Base-by-base conservation (phyloP, 2,113 vertebrate genomes). In the Andinoacara biseriatus region DNA sequence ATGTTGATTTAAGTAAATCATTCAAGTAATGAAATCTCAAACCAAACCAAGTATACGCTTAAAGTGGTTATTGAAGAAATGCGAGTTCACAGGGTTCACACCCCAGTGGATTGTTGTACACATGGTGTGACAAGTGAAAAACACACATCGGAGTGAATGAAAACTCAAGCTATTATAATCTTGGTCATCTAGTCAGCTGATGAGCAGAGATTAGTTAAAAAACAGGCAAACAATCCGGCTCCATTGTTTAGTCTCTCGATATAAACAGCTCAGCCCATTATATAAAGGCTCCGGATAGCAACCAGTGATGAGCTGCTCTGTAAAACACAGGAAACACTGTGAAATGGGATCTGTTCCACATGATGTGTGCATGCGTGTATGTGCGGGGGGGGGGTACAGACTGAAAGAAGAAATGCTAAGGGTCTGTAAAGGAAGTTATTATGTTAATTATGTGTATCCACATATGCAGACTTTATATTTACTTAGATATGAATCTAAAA, bases 311-410 rank as follows among this genome's bases (percentile, higher is more conserved):
- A 92, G 84, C 89, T 84, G 69, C 90, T 89, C 76, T 89, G 88
- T 91, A 86, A 88, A 90, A 94, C 91, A 94, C 90, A 94, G 91
- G 92, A 93, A 94, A 92, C 90, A 82, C 91, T 90, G 87, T 91
- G 91, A 85, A 91, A 90, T 87, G 87, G 85, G 83, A 90, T 90
- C 90, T 80, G 86, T 90, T 91, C 93, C 93, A 93, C 91, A 93
- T 91, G 94, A 92, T 90, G 83, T 1, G 57, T n/a, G 40, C 24
- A 80, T 49, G 58, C 76, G 80, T 77, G 82, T 59, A 54, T 52
- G 56, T 83, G 54, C n/a, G 43, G 74, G 31, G 61, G 33, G 46
- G 78, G 43, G 54, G 54, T 65, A 75, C 62, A 86, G 20, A 81
- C 38, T 78, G 77, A 75, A 14, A 74, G 22, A 72, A 76, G 31